Base-by-base conservation (phyloP, 2,888 invertebrate species). In the Pollenia griseotomentosa region DNA sequence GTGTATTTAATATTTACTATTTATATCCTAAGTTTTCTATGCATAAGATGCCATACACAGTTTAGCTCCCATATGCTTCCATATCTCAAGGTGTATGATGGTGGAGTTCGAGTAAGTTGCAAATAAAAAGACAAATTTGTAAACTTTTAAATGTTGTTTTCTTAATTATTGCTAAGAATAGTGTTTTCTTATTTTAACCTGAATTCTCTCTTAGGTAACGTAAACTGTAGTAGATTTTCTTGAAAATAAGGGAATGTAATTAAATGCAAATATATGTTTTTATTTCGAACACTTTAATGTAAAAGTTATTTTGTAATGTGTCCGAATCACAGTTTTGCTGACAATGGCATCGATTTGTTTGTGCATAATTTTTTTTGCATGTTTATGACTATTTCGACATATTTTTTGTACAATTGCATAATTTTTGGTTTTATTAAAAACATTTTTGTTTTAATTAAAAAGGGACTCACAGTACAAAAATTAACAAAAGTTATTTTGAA, bases 11-110 rank as follows among this genome's bases (percentile, higher is more conserved):
- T 83, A 77, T 48, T 46, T 65, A 40, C 19, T 81, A 70, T 87
- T 87, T 87, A 87, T 83, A 79, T 73, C 53, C 70, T 53, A 57
- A 73, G 78, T 78, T 87, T 84, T 73, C 61, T 66, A 16, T 42
- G 14, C 46, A 59, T 23, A 61, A 44, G 51, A 61, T 16, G 9
- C 40, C 16, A 16, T 51, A 57, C 40, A 53, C 16, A 70, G 61
- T 40, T 9, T 19, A 19, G 33, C 51, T 59, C 48, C 51, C 77
- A 71, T 81, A 71, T 80, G 77, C 42, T 71, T 70, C 68, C 19
- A 16, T 42, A 57, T 68, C 12, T 65, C 16, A 12, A 16, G 16
- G 16, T n/a, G 14, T 16, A 16, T 53, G 53, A n/a, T 53, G 33
- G 16, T 53, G 53, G 53, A 9, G 16, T 16, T 6, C 33, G 33